Conservation (phyloP, 2,113 vertebrate species). For the Galemys pyrenaicus region DNA sequence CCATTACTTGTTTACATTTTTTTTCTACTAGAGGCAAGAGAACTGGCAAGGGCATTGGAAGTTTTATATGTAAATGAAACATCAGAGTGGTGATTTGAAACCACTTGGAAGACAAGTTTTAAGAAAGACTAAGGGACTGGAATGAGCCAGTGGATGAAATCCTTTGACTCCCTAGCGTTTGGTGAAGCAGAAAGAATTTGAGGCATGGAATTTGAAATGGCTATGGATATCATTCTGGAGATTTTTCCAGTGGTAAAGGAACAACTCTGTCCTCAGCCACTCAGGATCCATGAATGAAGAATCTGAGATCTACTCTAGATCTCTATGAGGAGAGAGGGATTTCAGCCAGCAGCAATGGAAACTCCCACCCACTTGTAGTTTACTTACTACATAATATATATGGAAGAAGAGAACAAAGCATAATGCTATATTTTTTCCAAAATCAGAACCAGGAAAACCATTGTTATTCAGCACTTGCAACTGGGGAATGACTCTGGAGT, state of each 20-base stretch:
- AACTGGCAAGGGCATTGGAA: neutral
- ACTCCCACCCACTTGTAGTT: neutral
- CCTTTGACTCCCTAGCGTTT: neutral
- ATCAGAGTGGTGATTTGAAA: neutral
- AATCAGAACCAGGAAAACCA: neutral
- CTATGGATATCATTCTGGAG: neutral
- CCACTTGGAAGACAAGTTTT: neutral
- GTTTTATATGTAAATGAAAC: neutral
- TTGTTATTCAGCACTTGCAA: conserved; percentile 85
- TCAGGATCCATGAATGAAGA: neutral
- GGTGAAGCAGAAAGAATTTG: neutral
- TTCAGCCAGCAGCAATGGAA: neutral
- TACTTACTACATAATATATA: neutral
- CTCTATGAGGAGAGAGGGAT: neutral
- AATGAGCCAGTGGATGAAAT: neutral
- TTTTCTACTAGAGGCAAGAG: neutral
- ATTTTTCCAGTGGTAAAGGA: neutral
- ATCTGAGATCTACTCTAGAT: neutral
- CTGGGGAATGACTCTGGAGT: conserved; percentile 89
- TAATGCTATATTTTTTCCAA: neutral
- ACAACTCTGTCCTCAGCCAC: neutral
- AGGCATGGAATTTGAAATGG: neutral
- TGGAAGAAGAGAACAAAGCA: neutral
- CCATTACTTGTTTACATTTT: neutral
- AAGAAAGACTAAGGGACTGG: neutral